Evolutionary conservation across 2,888 invertebrate species (phyloP).

Genomic region (Caenorhabditis sp.): DNA sequence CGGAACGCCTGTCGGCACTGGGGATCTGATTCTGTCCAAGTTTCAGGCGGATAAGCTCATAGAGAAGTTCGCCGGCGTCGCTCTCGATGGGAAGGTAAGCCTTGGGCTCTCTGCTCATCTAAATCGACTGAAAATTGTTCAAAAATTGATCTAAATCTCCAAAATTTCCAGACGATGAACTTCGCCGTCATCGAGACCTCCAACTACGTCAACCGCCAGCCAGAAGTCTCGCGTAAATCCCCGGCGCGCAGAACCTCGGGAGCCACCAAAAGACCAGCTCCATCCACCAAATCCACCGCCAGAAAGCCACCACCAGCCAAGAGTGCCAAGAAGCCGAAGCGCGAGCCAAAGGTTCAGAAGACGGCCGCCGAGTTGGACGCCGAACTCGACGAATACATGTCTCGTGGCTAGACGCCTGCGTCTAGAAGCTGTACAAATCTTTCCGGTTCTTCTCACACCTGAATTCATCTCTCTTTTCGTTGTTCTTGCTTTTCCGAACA

Average conservation of each 20-base stretch:
- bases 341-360: conserved; percentile 50
- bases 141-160: too few species aligned
- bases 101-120: too few species aligned
- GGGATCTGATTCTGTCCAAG: conserved; percentile 66
- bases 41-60: conserved; percentile 60
- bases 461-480: neutral
- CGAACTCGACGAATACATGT: conserved; percentile 70
- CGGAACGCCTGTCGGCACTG: conserved; percentile 67
- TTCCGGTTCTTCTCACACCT: neutral
- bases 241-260: conserved; percentile 7
- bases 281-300: neutral
- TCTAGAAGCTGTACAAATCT: neutral
- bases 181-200: conserved; percentile 48
- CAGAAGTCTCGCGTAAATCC: neutral
- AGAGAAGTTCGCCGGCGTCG: conserved; percentile 66
- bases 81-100: conserved; percentile 65
- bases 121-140: too few species aligned
- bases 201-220: neutral
- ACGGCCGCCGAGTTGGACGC: conserved; percentile 68
- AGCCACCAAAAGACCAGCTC: neutral
- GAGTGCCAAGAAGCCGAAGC: conserved; percentile 45
- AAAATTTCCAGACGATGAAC: conserved; percentile 47
- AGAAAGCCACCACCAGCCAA: conserved; percentile 10
- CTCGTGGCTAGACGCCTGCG: neutral
- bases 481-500: conserved; percentile 21